A percentile compares a stretch with the other conserved stretches of the same genome.
These are phyloP conservation scores for Mythimna lalbum DNA, from an alignment of 2,888 invertebrate genomes.

Conservation along the genomic window DNA sequence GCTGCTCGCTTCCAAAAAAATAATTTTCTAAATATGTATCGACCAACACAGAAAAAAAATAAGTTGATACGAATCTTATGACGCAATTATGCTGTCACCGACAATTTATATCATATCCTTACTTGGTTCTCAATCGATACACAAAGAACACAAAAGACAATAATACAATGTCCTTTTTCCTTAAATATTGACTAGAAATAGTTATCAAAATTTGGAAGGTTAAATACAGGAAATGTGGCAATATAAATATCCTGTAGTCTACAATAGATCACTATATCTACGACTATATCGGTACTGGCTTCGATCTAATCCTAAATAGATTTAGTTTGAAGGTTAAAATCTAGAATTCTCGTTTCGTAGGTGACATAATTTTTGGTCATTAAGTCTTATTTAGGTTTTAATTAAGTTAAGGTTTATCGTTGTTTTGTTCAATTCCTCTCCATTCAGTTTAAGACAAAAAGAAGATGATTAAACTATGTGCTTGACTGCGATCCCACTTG, in stretches of 20 bases:
- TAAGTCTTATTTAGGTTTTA: background rate
- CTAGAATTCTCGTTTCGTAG: background rate
- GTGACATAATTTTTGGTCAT: constrained; percentile 5
- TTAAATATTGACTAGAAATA: constrained; percentile 3
- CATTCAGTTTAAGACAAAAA: too few relatives aligned
- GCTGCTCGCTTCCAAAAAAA: background rate
- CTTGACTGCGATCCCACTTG: too few relatives aligned
- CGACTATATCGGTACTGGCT: background rate
- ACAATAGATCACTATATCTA: background rate
- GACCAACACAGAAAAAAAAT: background rate
- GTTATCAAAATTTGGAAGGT: constrained; percentile 9
- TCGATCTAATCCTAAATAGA: constrained; percentile 1
- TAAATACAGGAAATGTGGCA: background rate
- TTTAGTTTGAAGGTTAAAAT: constrained; percentile 19
- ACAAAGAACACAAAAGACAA: background rate
- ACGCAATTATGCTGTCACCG: background rate
- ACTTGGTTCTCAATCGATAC: background rate
- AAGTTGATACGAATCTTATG: constrained; percentile 5
- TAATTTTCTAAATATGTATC: background rate
- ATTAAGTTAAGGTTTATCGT: too few relatives aligned
- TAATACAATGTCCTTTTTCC: background rate
- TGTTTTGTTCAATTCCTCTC: too few relatives aligned
- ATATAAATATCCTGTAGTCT: background rate
- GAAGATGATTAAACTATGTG: too few relatives aligned
- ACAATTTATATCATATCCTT: background rate